A percentile compares a stretch with the other conserved stretches of the same genome.
Conservation (phyloP, 2,113 vertebrate genomes). For the Psettodes erumei region DNA sequence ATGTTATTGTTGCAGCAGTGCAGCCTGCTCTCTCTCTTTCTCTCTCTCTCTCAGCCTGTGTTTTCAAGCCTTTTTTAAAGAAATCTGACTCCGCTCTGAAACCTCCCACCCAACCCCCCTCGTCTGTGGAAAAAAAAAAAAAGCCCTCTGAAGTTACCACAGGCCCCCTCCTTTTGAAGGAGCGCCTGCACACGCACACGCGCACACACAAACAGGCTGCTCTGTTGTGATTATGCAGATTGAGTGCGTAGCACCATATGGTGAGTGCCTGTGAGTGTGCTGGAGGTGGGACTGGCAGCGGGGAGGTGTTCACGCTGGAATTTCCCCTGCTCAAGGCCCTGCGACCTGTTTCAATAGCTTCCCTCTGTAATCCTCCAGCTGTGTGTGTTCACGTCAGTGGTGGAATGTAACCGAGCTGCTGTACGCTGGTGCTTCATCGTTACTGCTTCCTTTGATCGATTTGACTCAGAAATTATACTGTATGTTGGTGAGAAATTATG, state of each 20-base stretch:
- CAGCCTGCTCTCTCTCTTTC: conserved; percentile 5
- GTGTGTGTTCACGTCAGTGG: too few species aligned
- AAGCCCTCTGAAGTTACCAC: conserved; percentile 62
- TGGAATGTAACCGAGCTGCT: neutral
- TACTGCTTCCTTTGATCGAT: too few species aligned
- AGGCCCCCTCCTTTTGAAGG: conserved; percentile 40
- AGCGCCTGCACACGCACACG: conserved; percentile 31
- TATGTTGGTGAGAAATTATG: too few species aligned
- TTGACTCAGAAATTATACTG: too few species aligned
- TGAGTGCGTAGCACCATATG: conserved; percentile 44
- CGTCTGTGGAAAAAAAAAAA: conserved; percentile 45
- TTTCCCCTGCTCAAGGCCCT: conserved; percentile 58
- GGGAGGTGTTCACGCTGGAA: conserved; percentile 54
- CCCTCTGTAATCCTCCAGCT: conserved; percentile 1
- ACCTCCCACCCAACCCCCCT: conserved; percentile 46
- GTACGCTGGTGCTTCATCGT: too few species aligned
- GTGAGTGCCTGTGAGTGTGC: conserved; percentile 32
- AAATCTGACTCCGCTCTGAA: conserved; percentile 65
- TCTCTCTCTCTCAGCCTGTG: neutral
- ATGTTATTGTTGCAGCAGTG: too few species aligned
- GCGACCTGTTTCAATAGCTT: conserved; percentile 26
- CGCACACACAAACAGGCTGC: conserved; percentile 32
- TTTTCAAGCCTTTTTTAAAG: conserved; percentile 61
- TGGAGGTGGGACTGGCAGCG: conserved; percentile 13
- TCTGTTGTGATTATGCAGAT: conserved; percentile 75